Conservation (phyloP, 2,888 invertebrate species). For the Himalopsyche japonica region DNA sequence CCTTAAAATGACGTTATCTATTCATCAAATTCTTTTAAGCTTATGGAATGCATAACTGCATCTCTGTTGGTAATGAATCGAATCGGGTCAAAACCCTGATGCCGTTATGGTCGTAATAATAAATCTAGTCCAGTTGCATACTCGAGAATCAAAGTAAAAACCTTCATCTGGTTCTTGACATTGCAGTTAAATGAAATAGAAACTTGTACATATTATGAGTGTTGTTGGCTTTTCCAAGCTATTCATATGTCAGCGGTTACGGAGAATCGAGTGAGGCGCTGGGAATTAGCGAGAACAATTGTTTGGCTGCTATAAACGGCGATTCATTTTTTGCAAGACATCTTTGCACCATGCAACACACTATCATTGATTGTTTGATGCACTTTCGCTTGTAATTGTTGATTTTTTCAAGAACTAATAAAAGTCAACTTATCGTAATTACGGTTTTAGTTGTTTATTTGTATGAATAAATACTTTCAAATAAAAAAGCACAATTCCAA, state of each 20-base stretch:
- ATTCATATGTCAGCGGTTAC: not conserved
- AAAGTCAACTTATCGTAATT: not conserved
- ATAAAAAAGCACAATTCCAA: too few species aligned
- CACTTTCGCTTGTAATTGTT: constrained; percentile 18
- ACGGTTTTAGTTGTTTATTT: not conserved
- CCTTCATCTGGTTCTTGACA: constrained; percentile 33
- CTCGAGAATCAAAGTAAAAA: constrained; percentile 1
- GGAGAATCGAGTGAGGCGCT: constrained; percentile 16
- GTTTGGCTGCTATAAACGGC: not conserved
- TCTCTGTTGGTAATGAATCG: not conserved
- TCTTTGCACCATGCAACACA: not conserved
- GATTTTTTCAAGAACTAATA: not conserved
- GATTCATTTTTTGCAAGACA: constrained; percentile 4
- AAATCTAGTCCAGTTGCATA: constrained; percentile 21
- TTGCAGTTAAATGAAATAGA: constrained; percentile 38
- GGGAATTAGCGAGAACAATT: constrained; percentile 29
- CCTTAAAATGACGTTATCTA: not conserved
- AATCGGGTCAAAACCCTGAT: not conserved
- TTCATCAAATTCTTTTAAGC: not conserved
- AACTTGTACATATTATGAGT: constrained; percentile 30
- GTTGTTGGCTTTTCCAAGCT: constrained; percentile 33
- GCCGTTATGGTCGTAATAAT: not conserved
- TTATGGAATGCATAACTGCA: not conserved
- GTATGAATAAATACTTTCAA: too few species aligned
- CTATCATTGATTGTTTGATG: constrained; percentile 5